Conservation (phyloP, 2,797 vertebrate species). For the Loriculus beryllinus region DNA sequence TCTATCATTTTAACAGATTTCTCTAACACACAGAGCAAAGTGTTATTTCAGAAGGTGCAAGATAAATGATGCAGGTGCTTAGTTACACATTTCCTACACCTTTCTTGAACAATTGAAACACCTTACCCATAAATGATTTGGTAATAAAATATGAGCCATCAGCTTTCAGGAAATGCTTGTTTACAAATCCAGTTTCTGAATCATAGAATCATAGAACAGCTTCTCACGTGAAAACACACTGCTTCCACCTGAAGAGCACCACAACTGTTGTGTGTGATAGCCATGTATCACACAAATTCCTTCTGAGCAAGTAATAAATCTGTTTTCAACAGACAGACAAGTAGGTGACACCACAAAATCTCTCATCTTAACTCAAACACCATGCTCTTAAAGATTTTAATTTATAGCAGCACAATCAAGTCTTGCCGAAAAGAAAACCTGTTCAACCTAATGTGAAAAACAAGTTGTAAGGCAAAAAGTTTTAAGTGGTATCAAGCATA, state of each 20-base stretch:
- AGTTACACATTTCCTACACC: neutral
- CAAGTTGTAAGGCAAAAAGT: neutral
- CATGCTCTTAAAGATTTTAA: neutral
- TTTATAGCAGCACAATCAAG: neutral
- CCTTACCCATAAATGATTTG: neutral
- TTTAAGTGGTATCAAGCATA: neutral
- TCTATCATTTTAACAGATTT: neutral
- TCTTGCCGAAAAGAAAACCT: neutral
- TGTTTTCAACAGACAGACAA: slow-evolving; percentile 19
- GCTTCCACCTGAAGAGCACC: slow-evolving; percentile 1
- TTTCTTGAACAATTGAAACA: neutral
- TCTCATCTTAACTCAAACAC: neutral
- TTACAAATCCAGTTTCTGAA: neutral
- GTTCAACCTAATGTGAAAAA: neutral
- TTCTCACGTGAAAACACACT: neutral
- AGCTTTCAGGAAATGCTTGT: neutral
- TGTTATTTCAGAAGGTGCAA: neutral
- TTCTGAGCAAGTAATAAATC: slow-evolving; percentile 22
- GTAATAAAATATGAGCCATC: neutral
- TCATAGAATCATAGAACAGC: neutral
- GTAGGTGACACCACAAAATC: neutral
- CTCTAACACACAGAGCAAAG: neutral
- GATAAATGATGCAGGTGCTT: neutral
- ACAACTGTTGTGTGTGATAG: neutral
- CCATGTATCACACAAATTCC: neutral